Conservation (phyloP, 2,113 vertebrate genomes). For the Danio rerio region DNA sequence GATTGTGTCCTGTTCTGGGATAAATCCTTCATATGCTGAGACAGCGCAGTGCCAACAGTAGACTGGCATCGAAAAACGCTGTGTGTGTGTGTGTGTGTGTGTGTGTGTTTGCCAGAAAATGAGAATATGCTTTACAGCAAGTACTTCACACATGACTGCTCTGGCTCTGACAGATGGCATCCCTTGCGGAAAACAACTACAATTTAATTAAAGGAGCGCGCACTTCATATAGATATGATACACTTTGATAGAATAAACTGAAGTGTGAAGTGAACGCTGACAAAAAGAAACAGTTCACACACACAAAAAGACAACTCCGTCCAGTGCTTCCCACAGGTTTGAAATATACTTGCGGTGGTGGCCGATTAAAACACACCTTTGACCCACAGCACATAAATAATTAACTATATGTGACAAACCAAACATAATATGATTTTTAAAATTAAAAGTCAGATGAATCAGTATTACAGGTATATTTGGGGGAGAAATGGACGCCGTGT, state of each 20-base stretch:
- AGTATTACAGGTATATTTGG: no score
- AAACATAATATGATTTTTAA: neutral
- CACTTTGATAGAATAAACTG: neutral
- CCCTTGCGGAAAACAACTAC: neutral
- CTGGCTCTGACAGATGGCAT: slow-evolving; percentile 23
- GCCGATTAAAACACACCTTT: no score
- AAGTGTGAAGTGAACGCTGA: neutral
- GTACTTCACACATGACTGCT: slow-evolving; percentile 36
- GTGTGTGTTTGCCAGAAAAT: slow-evolving; percentile 31
- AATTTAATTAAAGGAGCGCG: neutral
- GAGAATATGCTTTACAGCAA: slow-evolving; percentile 29
- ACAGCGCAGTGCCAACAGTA: neutral
- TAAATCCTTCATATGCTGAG: slow-evolving; percentile 13
- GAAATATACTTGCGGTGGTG: no score
- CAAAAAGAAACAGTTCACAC: no score
- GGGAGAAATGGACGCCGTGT: no score
- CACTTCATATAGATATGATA: neutral
- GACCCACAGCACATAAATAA: no score
- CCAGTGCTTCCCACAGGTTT: no score
- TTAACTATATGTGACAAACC: no score
- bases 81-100: neutral
- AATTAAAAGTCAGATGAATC: neutral
- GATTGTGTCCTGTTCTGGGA: neutral
- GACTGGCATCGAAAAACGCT: neutral
- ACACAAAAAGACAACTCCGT: no score